Conservation (phyloP, 2,797 vertebrate genomes). For the Sebastiscus albofasciatus region DNA sequence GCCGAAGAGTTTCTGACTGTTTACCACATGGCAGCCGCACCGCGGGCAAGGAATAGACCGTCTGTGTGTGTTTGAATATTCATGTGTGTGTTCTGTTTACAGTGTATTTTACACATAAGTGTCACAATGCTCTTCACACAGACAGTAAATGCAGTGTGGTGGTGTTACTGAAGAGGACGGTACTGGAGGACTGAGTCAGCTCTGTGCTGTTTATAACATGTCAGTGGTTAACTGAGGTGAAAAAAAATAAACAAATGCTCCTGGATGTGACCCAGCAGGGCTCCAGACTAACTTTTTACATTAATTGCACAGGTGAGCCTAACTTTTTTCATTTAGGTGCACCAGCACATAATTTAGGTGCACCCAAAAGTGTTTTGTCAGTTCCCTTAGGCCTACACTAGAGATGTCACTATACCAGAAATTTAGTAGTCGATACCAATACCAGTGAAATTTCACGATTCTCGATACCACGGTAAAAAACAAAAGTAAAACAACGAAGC, state of each 20-base stretch:
- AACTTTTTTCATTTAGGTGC: too few species aligned
- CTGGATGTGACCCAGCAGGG: conserved; percentile 1
- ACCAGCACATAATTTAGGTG: too few species aligned
- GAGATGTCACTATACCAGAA: too few species aligned
- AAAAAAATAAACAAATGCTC: conserved; percentile 1
- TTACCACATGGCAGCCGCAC: conserved; percentile 39
- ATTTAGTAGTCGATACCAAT: too few species aligned
- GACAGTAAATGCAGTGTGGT: not conserved
- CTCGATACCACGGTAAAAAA: too few species aligned
- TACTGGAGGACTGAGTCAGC: not conserved
- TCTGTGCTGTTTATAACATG: not conserved
- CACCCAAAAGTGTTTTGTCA: too few species aligned
- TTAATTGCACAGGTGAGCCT: too few species aligned
- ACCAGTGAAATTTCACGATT: too few species aligned
- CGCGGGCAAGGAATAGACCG: conserved; percentile 16
- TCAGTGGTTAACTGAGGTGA: not conserved
- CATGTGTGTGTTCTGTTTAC: conserved; percentile 6
- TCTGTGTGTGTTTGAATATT: not conserved
- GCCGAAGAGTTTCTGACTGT: conserved; percentile 23
- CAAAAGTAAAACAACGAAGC: too few species aligned
- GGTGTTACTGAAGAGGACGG: not conserved
- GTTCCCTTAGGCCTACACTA: too few species aligned
- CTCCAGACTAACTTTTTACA: too few species aligned
- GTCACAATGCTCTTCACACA: conserved; percentile 30
- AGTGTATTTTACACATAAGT: conserved; percentile 15